Conservation (phyloP, 2,888 invertebrate genomes). For the Melinopterus prodromus region DNA sequence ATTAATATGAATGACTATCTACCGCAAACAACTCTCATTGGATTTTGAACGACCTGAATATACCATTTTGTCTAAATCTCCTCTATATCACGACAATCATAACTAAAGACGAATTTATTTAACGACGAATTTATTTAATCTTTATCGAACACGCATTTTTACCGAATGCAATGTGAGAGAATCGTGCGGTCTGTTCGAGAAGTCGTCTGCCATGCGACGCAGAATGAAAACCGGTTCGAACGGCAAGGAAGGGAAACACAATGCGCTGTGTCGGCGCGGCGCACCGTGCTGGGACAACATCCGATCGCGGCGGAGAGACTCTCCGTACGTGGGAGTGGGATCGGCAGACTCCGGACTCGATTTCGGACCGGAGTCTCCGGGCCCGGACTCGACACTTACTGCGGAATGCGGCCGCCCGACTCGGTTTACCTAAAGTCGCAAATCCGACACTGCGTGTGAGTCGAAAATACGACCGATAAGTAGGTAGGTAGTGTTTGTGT, state of each 20-base stretch:
- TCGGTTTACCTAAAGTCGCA: conserved; percentile 44
- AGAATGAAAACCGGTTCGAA: not conserved
- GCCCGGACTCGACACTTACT: conserved; percentile 39
- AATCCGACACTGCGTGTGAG: too few relatives aligned
- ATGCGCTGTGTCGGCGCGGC: not conserved
- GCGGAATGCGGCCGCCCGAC: conserved; percentile 40
- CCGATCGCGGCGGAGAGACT: not conserved
- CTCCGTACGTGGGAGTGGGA: not conserved
- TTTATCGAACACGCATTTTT: not conserved
- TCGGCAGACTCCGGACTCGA: not conserved
- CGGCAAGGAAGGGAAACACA: not conserved
- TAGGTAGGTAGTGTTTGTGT: too few relatives aligned
- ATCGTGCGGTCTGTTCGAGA: not conserved
- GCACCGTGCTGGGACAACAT: not conserved
- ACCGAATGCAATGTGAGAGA: not conserved
- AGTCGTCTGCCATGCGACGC: not conserved
- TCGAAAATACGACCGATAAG: too few relatives aligned
- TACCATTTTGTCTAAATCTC: too few relatives aligned
- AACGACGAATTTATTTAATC: not conserved
- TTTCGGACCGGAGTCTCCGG: not conserved
- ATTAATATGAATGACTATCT: too few relatives aligned
- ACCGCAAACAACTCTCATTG: too few relatives aligned
- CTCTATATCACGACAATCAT: too few relatives aligned
- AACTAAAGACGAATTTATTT: too few relatives aligned
- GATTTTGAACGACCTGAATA: too few relatives aligned